phyloP scores from a whole-genome alignment of 1,140 invertebrate genomes.

The Asbolus verrucosus region DNA sequence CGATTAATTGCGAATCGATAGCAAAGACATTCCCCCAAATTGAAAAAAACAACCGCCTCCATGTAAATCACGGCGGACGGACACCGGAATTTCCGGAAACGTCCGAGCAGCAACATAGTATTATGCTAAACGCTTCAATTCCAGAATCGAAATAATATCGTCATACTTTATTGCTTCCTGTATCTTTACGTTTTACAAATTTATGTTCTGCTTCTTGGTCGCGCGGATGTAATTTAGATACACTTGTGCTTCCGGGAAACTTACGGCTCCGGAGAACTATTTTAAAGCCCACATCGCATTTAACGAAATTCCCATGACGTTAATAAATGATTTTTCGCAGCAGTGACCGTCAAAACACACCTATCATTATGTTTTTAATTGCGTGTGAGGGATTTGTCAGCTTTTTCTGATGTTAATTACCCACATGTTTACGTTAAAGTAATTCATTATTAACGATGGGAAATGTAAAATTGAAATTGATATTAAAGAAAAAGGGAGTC shows the following conservation, averaged over 20 bases:
- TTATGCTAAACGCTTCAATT: slow-evolving; percentile 8
- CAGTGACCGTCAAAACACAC: no score
- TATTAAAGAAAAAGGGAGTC: slow-evolving; percentile 1
- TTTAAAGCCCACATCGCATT: not conserved
- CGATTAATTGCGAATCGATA: slow-evolving; percentile 33
- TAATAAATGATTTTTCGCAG: slow-evolving; percentile 25
- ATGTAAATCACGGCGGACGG: slow-evolving; percentile 19
- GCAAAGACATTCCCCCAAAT: slow-evolving; percentile 7
- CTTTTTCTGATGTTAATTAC: no score
- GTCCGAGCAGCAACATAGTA: not conserved
- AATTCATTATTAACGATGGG: slow-evolving; percentile 11
- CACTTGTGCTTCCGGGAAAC: slow-evolving; percentile 7
- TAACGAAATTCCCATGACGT: slow-evolving; percentile 11
- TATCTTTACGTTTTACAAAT: slow-evolving; percentile 9
- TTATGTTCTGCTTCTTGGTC: slow-evolving; percentile 1
- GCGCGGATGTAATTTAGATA: slow-evolving; percentile 4
- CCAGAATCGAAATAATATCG: slow-evolving; percentile 19
- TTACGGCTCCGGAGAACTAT: not conserved
- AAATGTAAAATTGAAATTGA: slow-evolving; percentile 25
- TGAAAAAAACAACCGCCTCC: slow-evolving; percentile 22
- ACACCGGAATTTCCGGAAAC: not conserved
- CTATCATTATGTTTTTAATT: slow-evolving; percentile 30
- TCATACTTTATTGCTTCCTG: slow-evolving; percentile 11
- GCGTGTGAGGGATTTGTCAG: no score
- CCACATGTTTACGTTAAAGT: no score